Evolutionary conservation across 2,797 vertebrate species (phyloP).

Genomic region (Chaenodraco wilsoni): DNA sequence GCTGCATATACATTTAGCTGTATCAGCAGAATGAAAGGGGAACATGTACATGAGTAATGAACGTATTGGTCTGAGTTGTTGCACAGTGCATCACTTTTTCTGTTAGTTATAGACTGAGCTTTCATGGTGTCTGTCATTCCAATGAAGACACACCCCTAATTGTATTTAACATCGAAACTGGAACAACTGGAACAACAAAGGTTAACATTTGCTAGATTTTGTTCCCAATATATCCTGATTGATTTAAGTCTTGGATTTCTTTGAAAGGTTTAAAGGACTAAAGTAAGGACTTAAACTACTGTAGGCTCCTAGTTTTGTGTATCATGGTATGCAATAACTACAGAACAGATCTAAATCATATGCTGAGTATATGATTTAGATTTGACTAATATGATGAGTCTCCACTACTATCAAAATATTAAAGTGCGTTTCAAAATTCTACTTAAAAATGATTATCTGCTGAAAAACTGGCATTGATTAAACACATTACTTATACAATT

Average conservation of each 20-base stretch:
- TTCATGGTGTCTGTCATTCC: conserved; percentile 6
- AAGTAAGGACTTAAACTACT: background rate
- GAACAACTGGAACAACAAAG: background rate
- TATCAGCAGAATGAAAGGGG: background rate
- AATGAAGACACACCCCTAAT: background rate
- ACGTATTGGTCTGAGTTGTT: conserved; percentile 4
- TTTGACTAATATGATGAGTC: no score
- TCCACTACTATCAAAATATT: background rate
- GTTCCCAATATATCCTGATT: conserved; percentile 7
- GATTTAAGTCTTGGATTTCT: background rate
- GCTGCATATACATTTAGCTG: background rate
- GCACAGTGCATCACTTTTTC: conserved; percentile 13
- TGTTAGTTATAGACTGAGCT: background rate
- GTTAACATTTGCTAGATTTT: conserved; percentile 6
- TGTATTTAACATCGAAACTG: background rate
- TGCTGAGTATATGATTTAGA: background rate
- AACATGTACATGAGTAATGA: background rate
- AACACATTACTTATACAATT: background rate
- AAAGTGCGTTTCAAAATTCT: background rate
- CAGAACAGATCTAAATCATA: background rate
- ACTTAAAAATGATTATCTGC: background rate
- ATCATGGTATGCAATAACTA: background rate
- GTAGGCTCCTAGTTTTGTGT: background rate
- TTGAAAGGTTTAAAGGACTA: background rate
- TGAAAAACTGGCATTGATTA: background rate